These are phyloP conservation scores for Ruditapes philippinarum DNA, from an alignment of 1,140 invertebrate species.

Conservation along the genomic window DNA sequence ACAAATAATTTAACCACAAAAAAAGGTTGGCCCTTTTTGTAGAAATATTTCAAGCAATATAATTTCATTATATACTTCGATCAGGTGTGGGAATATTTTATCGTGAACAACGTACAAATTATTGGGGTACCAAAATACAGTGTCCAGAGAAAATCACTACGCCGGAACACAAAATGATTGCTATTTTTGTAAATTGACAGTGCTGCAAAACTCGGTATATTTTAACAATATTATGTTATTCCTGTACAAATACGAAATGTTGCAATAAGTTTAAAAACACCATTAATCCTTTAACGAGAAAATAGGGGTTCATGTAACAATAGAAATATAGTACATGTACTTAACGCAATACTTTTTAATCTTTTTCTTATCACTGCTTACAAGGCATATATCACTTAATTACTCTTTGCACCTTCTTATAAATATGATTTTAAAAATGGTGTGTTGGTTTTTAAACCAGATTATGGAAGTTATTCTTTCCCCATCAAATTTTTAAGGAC, in stretches of 20 bases:
- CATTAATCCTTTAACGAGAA: conserved; percentile 24
- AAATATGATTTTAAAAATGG: conserved; percentile 34
- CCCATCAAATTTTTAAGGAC: neutral
- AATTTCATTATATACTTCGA: neutral
- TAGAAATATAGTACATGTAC: neutral
- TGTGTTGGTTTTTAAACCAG: neutral
- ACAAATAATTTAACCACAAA: neutral
- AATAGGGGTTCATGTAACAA: neutral
- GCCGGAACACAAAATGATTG: too few relatives aligned
- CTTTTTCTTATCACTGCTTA: neutral
- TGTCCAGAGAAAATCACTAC: too few relatives aligned
- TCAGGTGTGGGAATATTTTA: neutral
- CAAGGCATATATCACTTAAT: neutral
- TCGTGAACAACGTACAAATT: too few relatives aligned
- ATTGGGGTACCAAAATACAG: too few relatives aligned
- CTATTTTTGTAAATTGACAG: too few relatives aligned
- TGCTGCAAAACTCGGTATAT: too few relatives aligned
- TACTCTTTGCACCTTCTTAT: conserved; percentile 10
- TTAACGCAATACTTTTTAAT: neutral
- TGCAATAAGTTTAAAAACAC: conserved; percentile 13
- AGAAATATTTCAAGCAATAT: neutral
- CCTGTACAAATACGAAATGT: neutral
- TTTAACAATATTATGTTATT: too few relatives aligned
- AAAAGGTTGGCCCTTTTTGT: neutral
- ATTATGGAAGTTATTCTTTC: conserved; percentile 1